Evolutionary conservation across 2,797 vertebrate genomes (phyloP).

Genomic region (Synaphobranchus kaupii): DNA sequence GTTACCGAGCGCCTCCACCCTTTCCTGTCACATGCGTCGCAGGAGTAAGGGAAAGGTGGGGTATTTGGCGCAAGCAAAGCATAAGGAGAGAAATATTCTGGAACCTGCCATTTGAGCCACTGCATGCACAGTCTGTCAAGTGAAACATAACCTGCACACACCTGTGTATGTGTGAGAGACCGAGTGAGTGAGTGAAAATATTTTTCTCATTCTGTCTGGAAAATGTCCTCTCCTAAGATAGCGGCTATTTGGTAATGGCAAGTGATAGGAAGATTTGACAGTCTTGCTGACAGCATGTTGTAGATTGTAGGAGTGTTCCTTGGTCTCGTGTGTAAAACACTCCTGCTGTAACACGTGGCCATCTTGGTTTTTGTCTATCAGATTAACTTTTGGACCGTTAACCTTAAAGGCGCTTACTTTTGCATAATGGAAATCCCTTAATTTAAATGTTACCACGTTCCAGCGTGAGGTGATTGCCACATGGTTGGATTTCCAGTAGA

Average conservation of each 20-base stretch:
- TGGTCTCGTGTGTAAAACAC: too few relatives aligned
- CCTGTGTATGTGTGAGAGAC: constrained; percentile 6
- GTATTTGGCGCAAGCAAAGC: constrained; percentile 41
- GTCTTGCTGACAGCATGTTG: background rate
- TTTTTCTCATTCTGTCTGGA: constrained; percentile 33
- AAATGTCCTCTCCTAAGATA: constrained; percentile 28
- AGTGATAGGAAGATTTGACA: background rate
- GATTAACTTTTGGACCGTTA: background rate
- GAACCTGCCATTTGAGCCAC: constrained; percentile 46
- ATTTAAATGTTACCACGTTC: background rate
- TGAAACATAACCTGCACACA: background rate
- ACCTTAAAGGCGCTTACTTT: background rate
- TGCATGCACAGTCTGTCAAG: background rate
- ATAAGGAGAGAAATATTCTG: constrained; percentile 51
- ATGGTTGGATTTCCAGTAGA: background rate
- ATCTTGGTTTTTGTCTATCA: background rate
- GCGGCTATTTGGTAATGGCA: constrained; percentile 33
- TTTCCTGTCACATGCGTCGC: background rate
- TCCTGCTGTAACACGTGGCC: background rate
- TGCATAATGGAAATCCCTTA: background rate
- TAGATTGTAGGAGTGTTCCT: background rate
- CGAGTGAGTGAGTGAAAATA: background rate
- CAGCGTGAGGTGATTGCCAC: background rate
- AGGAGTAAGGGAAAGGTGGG: background rate
- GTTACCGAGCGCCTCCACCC: background rate